Percentiles rank a stretch among this genome's conserved stretches.
Conservation (phyloP, 1,140 invertebrate genomes). For the Tachypleus tridentatus region DNA sequence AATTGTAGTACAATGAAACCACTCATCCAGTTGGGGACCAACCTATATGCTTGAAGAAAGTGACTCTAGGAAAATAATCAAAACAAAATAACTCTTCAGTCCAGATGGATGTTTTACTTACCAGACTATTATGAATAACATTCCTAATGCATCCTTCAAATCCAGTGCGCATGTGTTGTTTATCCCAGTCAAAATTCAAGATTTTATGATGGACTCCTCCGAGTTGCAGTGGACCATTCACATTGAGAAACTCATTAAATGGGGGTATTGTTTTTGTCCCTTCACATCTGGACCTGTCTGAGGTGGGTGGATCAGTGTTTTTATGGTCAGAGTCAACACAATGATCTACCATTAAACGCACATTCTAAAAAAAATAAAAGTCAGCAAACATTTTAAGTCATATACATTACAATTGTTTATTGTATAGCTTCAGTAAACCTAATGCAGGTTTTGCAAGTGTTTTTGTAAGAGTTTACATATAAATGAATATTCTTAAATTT, state of each 20-base stretch:
- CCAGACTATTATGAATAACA: constrained; percentile 5
- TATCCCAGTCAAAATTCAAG: constrained; percentile 43
- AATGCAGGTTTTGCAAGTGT: too few relatives aligned
- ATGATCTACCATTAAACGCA: constrained; percentile 30
- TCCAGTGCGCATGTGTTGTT: constrained; percentile 47
- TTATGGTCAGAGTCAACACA: constrained; percentile 28
- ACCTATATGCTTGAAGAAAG: too few relatives aligned
- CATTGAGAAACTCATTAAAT: constrained; percentile 64
- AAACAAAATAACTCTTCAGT: too few relatives aligned
- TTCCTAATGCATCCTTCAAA: constrained; percentile 67
- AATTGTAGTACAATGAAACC: too few relatives aligned
- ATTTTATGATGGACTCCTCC: constrained; percentile 46
- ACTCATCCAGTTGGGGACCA: too few relatives aligned
- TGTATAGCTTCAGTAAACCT: too few relatives aligned
- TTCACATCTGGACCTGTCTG: constrained; percentile 27
- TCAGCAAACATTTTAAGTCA: background rate
- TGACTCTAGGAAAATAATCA: too few relatives aligned
- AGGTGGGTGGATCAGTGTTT: background rate
- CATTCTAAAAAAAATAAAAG: constrained; percentile 3
- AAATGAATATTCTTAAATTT: too few relatives aligned
- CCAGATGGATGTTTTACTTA: background rate
- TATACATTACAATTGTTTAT: too few relatives aligned
- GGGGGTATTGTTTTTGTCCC: constrained; percentile 43
- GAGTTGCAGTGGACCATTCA: constrained; percentile 75
- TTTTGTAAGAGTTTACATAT: background rate